Conservation (phyloP, 2,888 invertebrate genomes). For the Phytoseiulus persimilis region DNA sequence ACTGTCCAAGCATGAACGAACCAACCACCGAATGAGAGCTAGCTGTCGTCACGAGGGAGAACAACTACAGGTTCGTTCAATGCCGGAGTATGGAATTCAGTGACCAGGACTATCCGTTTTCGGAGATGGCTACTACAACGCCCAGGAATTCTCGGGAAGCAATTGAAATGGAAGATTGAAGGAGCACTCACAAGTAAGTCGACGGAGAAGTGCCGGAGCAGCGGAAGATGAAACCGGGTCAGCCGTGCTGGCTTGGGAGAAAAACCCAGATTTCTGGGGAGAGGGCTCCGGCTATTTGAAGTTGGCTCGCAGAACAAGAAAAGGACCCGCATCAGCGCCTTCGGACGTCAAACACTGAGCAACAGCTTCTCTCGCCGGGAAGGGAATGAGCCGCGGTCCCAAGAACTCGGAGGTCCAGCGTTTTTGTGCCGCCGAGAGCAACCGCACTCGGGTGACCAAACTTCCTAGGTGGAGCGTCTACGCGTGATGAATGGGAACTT, state of each 20-base stretch:
- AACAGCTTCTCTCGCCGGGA: neutral
- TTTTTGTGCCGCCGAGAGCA: too few species aligned
- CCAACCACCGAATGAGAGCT: neutral
- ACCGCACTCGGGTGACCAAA: too few species aligned
- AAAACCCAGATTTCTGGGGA: slow-evolving; percentile 5
- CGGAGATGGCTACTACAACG: too few species aligned
- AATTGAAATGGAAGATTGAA: neutral
- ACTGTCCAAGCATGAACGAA: neutral
- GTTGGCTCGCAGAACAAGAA: neutral
- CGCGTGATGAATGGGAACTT: too few species aligned
- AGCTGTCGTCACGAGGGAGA: neutral
- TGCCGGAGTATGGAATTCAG: neutral
- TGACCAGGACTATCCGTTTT: too few species aligned
- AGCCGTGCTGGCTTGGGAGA: neutral
- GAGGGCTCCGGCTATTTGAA: neutral
- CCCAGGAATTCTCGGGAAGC: neutral
- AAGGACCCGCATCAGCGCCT: neutral
- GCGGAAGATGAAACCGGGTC: neutral
- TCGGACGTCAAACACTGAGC: neutral
- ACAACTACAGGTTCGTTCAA: neutral
- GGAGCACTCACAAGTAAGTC: neutral
- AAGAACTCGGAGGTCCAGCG: neutral
- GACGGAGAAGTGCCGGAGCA: neutral
- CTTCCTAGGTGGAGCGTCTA: too few species aligned
- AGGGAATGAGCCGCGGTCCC: neutral